These are phyloP conservation scores for Antheraea assamensis DNA, from an alignment of 2,888 invertebrate species.

Conservation along the genomic window DNA sequence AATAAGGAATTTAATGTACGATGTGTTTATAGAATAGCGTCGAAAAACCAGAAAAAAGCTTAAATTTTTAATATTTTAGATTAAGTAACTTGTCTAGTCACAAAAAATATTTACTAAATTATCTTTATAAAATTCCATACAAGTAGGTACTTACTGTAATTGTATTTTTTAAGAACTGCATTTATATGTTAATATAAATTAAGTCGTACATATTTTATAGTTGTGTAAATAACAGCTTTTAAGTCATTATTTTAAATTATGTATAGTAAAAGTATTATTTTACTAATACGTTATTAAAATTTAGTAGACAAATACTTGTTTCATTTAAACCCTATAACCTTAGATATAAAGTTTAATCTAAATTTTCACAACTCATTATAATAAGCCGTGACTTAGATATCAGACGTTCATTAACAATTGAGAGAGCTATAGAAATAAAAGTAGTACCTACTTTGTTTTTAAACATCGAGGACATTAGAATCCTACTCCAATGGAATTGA, in stretches of 20 bases:
- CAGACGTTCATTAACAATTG: neutral
- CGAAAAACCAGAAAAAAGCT: neutral
- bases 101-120: neutral
- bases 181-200: too few relatives aligned
- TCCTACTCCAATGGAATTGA: too few relatives aligned
- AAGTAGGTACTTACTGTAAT: neutral
- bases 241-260: neutral
- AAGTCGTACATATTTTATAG: neutral
- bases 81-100: conserved; percentile 9
- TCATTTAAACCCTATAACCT: neutral
- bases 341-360: neutral
- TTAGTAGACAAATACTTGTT: neutral
- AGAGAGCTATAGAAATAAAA: neutral
- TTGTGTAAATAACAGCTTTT: neutral
- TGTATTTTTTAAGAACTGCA: neutral
- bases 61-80: neutral
- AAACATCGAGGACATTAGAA: neutral
- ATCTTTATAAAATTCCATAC: neutral
- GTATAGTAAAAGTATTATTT: neutral
- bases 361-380: neutral
- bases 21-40: too few relatives aligned
- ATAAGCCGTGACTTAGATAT: neutral
- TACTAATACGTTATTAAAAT: neutral
- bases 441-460: neutral
- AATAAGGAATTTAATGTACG: too few relatives aligned